These are phyloP conservation scores for Tricholaema leucomelas DNA, from an alignment of 2,113 vertebrate genomes.

Conservation along the genomic window DNA sequence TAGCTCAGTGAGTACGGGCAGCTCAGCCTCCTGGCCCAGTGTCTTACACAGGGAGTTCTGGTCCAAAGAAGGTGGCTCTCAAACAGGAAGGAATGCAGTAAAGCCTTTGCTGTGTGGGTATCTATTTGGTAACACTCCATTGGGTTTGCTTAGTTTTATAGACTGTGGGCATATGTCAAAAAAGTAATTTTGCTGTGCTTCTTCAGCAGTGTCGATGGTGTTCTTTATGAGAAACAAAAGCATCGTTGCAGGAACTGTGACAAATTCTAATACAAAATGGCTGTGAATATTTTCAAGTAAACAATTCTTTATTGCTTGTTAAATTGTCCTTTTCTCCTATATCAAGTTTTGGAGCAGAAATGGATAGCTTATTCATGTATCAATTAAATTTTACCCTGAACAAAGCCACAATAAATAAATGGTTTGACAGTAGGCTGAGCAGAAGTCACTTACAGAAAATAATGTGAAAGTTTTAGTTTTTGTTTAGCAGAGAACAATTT, in stretches of 20 bases:
- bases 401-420: background rate
- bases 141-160: background rate
- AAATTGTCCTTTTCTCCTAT: background rate
- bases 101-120: background rate
- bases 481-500: background rate
- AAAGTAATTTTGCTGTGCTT: background rate
- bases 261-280: background rate
- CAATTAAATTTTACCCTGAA: background rate
- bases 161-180: background rate
- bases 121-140: background rate
- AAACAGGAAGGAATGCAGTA: background rate
- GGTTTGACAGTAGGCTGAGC: background rate
- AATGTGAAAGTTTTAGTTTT: background rate
- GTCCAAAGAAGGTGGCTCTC: background rate
- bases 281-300: background rate
- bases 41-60: accelerated
- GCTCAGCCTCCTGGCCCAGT: no score
- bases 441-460: background rate
- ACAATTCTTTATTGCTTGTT: background rate
- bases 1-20: background rate
- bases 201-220: background rate
- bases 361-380: background rate
- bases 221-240: background rate
- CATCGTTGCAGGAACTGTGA: background rate
- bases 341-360: background rate